A percentile compares a stretch with the other conserved stretches of the same genome.
Conservation (phyloP, 2,797 vertebrate species). For the Scomberomorus guttatus region DNA sequence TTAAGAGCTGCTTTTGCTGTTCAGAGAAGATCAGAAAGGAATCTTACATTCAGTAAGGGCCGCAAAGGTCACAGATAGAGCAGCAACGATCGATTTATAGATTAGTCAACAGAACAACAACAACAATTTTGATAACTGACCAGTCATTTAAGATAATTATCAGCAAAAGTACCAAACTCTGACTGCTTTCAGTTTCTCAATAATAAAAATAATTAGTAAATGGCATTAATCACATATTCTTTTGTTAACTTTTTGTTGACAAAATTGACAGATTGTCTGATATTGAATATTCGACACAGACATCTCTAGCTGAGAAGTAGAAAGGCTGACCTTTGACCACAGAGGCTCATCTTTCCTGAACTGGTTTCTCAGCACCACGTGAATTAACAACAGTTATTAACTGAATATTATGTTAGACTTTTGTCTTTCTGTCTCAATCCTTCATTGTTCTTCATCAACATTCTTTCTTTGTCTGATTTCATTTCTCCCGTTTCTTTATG, state of each 20-base stretch:
- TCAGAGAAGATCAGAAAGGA: background rate
- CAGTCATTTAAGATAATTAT: no score
- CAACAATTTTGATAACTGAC: no score
- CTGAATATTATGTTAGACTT: background rate
- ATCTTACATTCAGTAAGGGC: background rate
- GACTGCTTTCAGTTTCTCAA: no score
- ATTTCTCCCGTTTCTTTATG: background rate
- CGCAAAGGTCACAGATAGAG: background rate
- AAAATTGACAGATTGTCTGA: no score
- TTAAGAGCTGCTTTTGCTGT: constrained; percentile 3
- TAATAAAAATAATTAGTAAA: no score
- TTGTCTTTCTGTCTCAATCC: background rate
- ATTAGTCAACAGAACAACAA: background rate
- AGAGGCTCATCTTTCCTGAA: background rate
- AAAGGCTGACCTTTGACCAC: background rate
- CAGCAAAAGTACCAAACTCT: no score
- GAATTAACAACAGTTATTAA: background rate
- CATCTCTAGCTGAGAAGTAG: no score
- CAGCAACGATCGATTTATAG: background rate
- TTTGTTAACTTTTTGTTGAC: no score
- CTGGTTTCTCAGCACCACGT: background rate
- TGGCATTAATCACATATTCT: no score
- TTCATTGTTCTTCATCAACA: background rate
- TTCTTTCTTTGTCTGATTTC: background rate
- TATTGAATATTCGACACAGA: no score